Base-by-base conservation (phyloP, 2,113 vertebrate species). In the Thymallus thymallus region DNA sequence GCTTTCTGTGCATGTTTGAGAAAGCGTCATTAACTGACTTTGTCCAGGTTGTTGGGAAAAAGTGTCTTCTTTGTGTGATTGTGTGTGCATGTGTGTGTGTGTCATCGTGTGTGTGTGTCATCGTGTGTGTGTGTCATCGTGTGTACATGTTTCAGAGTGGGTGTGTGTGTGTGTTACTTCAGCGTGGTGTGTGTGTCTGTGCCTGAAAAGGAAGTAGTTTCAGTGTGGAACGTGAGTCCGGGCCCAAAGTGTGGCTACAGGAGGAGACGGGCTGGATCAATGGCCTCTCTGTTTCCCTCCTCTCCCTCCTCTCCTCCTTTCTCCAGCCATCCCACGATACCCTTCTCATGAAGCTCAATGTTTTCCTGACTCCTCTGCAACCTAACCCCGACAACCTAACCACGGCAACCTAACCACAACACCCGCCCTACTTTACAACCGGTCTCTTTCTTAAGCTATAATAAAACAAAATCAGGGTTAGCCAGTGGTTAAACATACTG, bases 231-330 rank as follows among this genome's bases (percentile, higher is more conserved):
- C 35, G 63, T 14, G 45, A 23, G 20, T 20, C 48, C 6, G 26
- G 69, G 22, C 69, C 69, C 10, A 58, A 71, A 71, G 29, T 71
- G 51, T 56, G 24, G 69, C 48, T n/a, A 32, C 29, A 22, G 18
- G 64, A 66, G 72, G 20, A 64, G 67, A 20, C 68, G 29, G 24
- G 60, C 10, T 62, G 60, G 41, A 76, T 63, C 35, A 64, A 76
- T 64, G 26, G 58, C 3, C 35, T 46, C 41, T 63, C 60, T 76
- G 60, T 26, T n/a, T 69, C 48, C 29, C 29, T 23, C 10, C 20
- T 45, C 35, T 41, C 35, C 7, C 35, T 41, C 9, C 7, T 41
- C 35, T 51, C 48, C 16, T 51, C 48, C 10, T 46, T 67, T 45
- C 45, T 35, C 63, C 35, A 30, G 24, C 67, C 9, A 4, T 51